Percentiles rank a stretch among this genome's conserved stretches.
These are phyloP conservation scores for Pyrgus malvae DNA, from an alignment of 2,888 invertebrate species.

Conservation along the genomic window DNA sequence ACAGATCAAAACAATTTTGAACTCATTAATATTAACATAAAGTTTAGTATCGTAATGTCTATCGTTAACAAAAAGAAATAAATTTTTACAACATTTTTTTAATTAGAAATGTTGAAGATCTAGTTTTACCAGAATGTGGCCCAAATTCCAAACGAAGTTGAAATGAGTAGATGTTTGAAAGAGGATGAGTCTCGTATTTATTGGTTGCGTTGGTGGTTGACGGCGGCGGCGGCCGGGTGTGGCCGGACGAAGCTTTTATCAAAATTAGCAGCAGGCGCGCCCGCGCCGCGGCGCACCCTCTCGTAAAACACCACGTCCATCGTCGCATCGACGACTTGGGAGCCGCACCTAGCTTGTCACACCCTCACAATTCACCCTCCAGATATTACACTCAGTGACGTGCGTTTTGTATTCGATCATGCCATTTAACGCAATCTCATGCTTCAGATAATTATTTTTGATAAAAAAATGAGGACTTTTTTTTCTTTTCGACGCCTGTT, in stretches of 20 bases:
- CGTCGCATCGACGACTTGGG: constrained; percentile 59
- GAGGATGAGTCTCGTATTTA: constrained; percentile 49
- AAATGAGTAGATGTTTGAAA: constrained; percentile 8
- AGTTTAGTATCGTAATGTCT: too few relatives aligned
- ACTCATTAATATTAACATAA: too few relatives aligned
- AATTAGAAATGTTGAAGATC: too few relatives aligned
- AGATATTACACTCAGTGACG: constrained; percentile 28
- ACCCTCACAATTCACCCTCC: constrained; percentile 59
- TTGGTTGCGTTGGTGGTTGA: constrained; percentile 55
- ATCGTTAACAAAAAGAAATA: too few relatives aligned
- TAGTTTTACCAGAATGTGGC: background rate
- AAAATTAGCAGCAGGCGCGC: constrained; percentile 76
- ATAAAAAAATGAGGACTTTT: too few relatives aligned
- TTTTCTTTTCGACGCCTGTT: background rate
- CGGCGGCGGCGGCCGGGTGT: constrained; percentile 53
- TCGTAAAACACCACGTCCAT: constrained; percentile 76
- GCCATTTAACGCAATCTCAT: too few relatives aligned
- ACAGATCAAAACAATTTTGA: too few relatives aligned
- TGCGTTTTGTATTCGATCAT: constrained; percentile 12
- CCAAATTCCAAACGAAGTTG: background rate
- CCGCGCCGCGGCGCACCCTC: constrained; percentile 64
- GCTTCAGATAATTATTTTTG: too few relatives aligned
- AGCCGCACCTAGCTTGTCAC: constrained; percentile 72
- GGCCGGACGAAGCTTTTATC: constrained; percentile 79
- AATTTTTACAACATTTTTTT: too few relatives aligned